These are phyloP conservation scores for Caenorhabditis remanei DNA, from an alignment of 1,140 invertebrate genomes.

Conservation along the genomic window DNA sequence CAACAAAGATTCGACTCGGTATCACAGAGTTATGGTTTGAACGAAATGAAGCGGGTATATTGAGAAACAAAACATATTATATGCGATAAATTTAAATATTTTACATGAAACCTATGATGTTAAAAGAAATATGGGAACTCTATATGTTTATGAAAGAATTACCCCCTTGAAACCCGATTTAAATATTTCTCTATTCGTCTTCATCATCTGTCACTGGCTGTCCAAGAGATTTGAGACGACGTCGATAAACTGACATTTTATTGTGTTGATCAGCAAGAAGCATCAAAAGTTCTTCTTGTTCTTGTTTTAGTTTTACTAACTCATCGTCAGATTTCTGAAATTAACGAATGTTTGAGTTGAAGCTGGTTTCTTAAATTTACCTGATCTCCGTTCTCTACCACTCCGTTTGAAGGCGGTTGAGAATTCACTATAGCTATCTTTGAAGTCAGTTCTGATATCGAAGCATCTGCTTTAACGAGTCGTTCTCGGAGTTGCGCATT, in stretches of 20 bases:
- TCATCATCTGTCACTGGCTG: slow-evolving; percentile 78
- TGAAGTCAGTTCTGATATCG: background rate
- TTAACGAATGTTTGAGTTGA: background rate
- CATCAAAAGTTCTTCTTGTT: slow-evolving; percentile 90
- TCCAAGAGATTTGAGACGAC: slow-evolving; percentile 83
- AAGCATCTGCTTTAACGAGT: slow-evolving; percentile 24
- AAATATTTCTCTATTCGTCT: slow-evolving; percentile 54
- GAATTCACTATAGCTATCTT: background rate
- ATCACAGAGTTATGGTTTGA: slow-evolving; percentile 24
- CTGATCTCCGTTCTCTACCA: slow-evolving; percentile 17
- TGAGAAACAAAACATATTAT: background rate
- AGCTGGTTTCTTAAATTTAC: background rate
- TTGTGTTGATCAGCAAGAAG: slow-evolving; percentile 87
- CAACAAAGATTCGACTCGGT: background rate
- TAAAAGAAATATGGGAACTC: slow-evolving; percentile 2
- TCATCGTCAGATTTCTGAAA: slow-evolving; percentile 48
- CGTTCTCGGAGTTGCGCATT: slow-evolving; percentile 12
- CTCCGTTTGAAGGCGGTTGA: slow-evolving; percentile 6
- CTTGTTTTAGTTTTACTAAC: slow-evolving; percentile 85
- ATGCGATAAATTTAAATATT: slow-evolving; percentile 42
- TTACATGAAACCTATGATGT: slow-evolving; percentile 19
- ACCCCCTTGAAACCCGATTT: background rate
- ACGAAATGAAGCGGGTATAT: background rate
- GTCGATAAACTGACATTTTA: slow-evolving; percentile 84
- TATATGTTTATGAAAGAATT: slow-evolving; percentile 22